These are phyloP conservation scores for Taeniopygia guttata DNA, from an alignment of 2,797 vertebrate species.

Conservation along the genomic window DNA sequence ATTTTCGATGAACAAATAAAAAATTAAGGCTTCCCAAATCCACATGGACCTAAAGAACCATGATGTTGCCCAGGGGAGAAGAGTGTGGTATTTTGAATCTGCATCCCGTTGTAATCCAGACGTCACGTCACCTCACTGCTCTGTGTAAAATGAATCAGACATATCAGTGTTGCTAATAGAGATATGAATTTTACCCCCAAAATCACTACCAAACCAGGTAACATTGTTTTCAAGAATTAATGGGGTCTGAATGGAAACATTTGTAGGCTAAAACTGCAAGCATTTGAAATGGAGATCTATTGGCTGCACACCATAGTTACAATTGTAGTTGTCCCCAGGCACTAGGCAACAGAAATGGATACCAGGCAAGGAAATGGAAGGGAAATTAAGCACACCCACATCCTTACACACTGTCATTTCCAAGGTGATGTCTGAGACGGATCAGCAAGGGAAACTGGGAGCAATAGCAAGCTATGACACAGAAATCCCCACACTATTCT, in stretches of 20 bases:
- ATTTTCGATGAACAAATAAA: background rate
- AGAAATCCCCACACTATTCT: background rate
- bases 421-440: background rate
- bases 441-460: background rate
- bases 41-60: background rate
- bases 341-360: background rate
- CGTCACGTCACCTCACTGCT: background rate
- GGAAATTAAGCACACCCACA: background rate
- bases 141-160: background rate
- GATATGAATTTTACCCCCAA: background rate
- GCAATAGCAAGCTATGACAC: background rate
- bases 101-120: background rate
- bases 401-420: background rate
- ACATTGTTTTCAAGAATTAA: background rate
- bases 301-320: background rate
- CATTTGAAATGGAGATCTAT: background rate
- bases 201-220: background rate
- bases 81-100: background rate
- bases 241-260: background rate
- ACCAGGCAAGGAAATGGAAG: background rate
- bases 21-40: background rate
- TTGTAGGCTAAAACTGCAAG: background rate
- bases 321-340: background rate
- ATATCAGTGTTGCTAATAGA: rapidly evolving
- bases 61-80: background rate